A percentile compares a stretch with the other conserved stretches of the same genome.
Conservation (phyloP, 2,888 invertebrate species). For the Sturmia bella region DNA sequence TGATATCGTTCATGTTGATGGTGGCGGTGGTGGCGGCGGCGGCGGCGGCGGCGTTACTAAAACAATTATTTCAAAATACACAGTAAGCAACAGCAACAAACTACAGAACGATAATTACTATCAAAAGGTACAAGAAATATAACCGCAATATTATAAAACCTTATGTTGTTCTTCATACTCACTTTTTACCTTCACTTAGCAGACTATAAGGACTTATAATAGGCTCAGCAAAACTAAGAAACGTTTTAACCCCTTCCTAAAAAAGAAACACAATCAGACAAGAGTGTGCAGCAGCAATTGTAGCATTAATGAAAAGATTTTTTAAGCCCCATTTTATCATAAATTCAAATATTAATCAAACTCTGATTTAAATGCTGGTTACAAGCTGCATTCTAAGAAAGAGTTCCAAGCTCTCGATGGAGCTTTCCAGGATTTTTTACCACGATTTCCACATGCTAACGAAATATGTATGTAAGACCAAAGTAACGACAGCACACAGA, state of each 20-base stretch:
- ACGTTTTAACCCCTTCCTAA: conserved; percentile 41
- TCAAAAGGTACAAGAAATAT: conserved; percentile 51
- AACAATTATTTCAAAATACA: conserved; percentile 62
- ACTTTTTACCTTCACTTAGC: conserved; percentile 48
- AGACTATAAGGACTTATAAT: conserved; percentile 52
- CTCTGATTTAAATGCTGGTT: no score
- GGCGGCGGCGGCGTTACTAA: conserved; percentile 56
- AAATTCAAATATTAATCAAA: no score
- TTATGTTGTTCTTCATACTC: conserved; percentile 53
- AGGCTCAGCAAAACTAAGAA: conserved; percentile 38
- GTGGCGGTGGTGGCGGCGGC: conserved; percentile 21
- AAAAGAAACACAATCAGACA: no score
- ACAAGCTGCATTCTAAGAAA: no score
- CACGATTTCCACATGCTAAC: no score
- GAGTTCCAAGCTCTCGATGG: no score
- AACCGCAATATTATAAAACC: conserved; percentile 60
- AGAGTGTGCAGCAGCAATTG: no score
- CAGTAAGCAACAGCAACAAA: conserved; percentile 49
- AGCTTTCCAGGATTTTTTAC: no score
- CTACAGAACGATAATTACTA: conserved; percentile 58
- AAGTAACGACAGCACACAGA: no score
- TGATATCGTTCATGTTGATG: conserved; percentile 39
- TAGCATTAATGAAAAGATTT: no score
- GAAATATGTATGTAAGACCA: no score
- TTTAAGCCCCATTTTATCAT: no score